Base-by-base conservation (phyloP, 2,888 invertebrate genomes). In the Operophtera brumata region DNA sequence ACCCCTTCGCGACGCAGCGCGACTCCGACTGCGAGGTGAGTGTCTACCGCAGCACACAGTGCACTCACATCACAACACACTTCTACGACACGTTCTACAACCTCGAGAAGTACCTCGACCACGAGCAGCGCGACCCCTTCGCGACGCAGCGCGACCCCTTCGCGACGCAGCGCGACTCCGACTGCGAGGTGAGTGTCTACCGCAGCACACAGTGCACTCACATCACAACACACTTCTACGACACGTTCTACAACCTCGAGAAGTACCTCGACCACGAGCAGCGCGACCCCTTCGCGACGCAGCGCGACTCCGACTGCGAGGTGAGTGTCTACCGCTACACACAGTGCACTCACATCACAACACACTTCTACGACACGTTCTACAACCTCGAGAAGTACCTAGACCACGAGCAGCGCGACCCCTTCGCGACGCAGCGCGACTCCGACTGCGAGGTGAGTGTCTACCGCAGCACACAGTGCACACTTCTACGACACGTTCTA, bases 51-150 rank as follows among this genome's bases (percentile, higher is more conserved):
- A n/a, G n/a, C n/a, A n/a, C n/a, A n/a, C n/a, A n/a, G n/a, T n/a
- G n/a, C n/a, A n/a, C n/a, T n/a, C n/a, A n/a, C n/a, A n/a, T n/a
- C n/a, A n/a, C n/a, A n/a, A n/a, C n/a, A n/a, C n/a, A n/a, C 70
- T 99, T 99, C 92, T 99, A 96, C 85, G 99, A 99, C 84, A 99
- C 99, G 4, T 99, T 99, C 93, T 99, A 99, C 91, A 99, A 99
- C 90, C 91, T 99, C 71, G 98, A 99, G 86, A 99, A 99, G 87
- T 99, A 99, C 89, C 92, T 99, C 72, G 99, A 99, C 84, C 99
- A 99, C 86, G 99, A 99, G 82, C 99, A 99, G 80, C 92, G 98
- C 48, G 99, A 99, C 92, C 99, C 99, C 9, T 98, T 99, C 86
- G 97, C 98, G 5, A 94, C 96, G n/a, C 95, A 96, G 63, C 91